Percentiles rank a stretch among this genome's conserved stretches.
Evolutionary conservation across 2,113 vertebrate genomes (phyloP).

Genomic region (Phoxinus phoxinus): DNA sequence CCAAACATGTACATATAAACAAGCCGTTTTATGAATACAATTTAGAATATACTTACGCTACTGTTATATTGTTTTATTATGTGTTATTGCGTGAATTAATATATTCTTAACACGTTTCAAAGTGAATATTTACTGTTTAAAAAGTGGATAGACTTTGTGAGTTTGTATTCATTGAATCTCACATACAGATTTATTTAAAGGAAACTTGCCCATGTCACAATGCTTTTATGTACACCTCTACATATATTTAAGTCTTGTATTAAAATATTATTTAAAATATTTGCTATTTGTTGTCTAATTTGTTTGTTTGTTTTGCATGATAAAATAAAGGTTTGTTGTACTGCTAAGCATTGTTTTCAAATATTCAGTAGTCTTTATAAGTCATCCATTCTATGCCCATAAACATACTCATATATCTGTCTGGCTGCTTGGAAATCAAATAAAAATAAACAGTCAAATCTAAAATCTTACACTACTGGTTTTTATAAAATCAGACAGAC

Average conservation of each 20-base stretch:
- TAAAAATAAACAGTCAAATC: not conserved
- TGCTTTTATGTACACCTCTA: not conserved
- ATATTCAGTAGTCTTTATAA: not conserved
- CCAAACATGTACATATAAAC: not conserved
- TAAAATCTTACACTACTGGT: not conserved
- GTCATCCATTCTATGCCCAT: not conserved
- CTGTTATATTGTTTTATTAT: not conserved
- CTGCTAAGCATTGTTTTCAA: not conserved
- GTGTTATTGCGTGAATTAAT: not conserved
- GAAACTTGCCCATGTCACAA: not conserved
- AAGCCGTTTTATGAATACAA: not conserved
- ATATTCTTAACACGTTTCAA: not conserved
- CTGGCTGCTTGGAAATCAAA: not conserved
- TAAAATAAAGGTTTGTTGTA: not conserved
- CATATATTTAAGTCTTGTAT: not conserved
- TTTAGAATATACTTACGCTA: not conserved
- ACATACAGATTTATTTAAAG: not conserved
- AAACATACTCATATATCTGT: not conserved
- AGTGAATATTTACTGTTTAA: not conserved
- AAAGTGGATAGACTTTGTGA: conserved; percentile 1
- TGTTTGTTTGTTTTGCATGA: not conserved
- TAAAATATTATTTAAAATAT: not conserved
- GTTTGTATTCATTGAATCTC: conserved; percentile 1
- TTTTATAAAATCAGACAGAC: not conserved
- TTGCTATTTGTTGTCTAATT: not conserved